These are phyloP conservation scores for Corythaeola cristata DNA, from an alignment of 2,113 vertebrate genomes.

Conservation along the genomic window DNA sequence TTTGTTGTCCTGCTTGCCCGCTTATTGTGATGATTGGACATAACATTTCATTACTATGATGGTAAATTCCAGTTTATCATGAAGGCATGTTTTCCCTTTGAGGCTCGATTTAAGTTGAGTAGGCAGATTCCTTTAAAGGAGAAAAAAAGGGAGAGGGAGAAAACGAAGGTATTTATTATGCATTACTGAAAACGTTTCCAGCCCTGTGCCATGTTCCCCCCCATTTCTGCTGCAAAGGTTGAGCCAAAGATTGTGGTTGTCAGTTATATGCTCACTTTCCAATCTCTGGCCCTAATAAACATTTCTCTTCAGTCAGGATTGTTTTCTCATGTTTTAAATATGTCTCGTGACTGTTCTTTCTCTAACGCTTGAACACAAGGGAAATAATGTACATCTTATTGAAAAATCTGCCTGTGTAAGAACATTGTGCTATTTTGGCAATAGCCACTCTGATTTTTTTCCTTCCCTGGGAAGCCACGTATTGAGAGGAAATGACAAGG, in stretches of 20 bases:
- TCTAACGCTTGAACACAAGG: background rate
- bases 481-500: conserved; percentile 52
- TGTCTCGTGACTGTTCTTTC: background rate
- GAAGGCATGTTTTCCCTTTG: conserved; percentile 1
- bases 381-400: background rate
- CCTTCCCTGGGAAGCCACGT: conserved; percentile 28
- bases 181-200: background rate
- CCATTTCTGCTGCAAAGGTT: conserved; percentile 25
- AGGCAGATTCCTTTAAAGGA: conserved; percentile 53
- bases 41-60: background rate
- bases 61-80: background rate
- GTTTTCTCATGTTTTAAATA: conserved; percentile 50
- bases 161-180: conserved; percentile 11
- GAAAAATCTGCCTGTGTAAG: background rate
- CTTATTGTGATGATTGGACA: conserved; percentile 14
- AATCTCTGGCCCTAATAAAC: conserved; percentile 19
- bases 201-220: background rate
- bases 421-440: conserved; percentile 31
- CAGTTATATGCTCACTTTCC: background rate
- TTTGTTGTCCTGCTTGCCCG: conserved; percentile 38
- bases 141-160: background rate
- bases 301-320: background rate
- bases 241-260: conserved; percentile 46
- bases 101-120: conserved; percentile 44
- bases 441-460: background rate